Base-by-base conservation (phyloP, 2,113 vertebrate genomes). In the Gracilinanus agilis region DNA sequence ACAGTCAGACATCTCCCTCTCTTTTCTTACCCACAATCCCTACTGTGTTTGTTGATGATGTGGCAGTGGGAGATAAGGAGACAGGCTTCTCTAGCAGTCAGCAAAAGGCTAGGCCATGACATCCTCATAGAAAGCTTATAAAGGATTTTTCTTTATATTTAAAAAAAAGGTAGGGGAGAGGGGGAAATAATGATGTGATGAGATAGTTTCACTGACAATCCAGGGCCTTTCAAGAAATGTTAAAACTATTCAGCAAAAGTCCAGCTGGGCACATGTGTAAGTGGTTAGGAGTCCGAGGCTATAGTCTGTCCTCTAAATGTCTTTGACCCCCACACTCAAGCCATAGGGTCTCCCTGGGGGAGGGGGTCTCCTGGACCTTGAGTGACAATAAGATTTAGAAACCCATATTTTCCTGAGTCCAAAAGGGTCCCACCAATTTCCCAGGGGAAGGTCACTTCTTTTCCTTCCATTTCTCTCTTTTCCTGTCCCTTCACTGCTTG, bases 61-160 rank as follows among this genome's bases (percentile, higher is more conserved):
- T 89, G 29, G 61, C 29, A 83, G 21, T 92, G 40, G 56, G 12
- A 94, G 44, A 11, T 88, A 27, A 24, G 6, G 24, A 94, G 44
- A 19, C 4, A 83, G 67, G 67, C 67, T 83, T 40, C 67, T 83
- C 67, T 19, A n/a, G 13, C 67, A 75, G 67, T 75, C 89, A 27
- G 90, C 9, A 93, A 93, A 95, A 95, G 92, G 1, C 12, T 88
- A 2, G n/a, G 29, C 53, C 88, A 95, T 44, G 24, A 91, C 8
- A 93, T 23, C 19, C 24, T 21, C 12, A 55, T 10, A 29, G 93
- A 34, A 93, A 91, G 44, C 44, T 40, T 34, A 54, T 89, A 19
- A 88, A 95, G 55, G n/a, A 23, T 83, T 83, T 83, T 40, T 23
- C 16, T 83, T 83, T 83, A 40, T 23, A 49, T 49, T 49, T 49